A percentile compares a stretch with the other conserved stretches of the same genome.
Evolutionary conservation across 2,797 vertebrate genomes (phyloP).

Genomic region (Squalus acanthias): DNA sequence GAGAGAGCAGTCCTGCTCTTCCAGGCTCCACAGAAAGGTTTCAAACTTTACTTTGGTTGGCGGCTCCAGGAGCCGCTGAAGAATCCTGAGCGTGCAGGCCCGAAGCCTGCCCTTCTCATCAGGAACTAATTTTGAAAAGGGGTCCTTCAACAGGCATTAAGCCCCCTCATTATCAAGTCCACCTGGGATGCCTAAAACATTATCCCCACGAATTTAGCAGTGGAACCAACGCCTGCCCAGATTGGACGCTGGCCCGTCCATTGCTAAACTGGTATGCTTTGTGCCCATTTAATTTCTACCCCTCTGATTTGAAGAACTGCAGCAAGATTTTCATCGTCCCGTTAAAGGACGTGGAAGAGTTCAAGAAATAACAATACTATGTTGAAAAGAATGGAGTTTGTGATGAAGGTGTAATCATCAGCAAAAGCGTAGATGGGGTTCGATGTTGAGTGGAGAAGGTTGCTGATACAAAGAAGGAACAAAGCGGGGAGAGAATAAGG

Average conservation of each 20-base stretch:
- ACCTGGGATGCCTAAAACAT: not conserved
- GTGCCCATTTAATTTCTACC: not conserved
- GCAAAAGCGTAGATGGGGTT: not conserved
- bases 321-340: no score
- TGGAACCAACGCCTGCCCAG: not conserved
- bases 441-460: not conserved
- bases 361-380: not conserved
- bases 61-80: not conserved
- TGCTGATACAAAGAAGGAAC: not conserved
- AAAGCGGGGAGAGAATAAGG: no score
- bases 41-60: not conserved
- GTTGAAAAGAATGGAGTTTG: not conserved
- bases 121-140: not conserved
- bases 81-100: not conserved
- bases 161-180: not conserved
- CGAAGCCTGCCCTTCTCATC: not conserved
- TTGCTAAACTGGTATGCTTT: not conserved
- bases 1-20: not conserved
- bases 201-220: not conserved
- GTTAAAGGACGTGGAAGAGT: not conserved
- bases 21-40: not conserved
- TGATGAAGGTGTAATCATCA: not conserved
- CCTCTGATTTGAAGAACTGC: not conserved
- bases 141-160: no score
- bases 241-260: not conserved